Percentiles rank a stretch among this genome's conserved stretches.
Conservation (phyloP, 2,113 vertebrate species). For the Caretta caretta region DNA sequence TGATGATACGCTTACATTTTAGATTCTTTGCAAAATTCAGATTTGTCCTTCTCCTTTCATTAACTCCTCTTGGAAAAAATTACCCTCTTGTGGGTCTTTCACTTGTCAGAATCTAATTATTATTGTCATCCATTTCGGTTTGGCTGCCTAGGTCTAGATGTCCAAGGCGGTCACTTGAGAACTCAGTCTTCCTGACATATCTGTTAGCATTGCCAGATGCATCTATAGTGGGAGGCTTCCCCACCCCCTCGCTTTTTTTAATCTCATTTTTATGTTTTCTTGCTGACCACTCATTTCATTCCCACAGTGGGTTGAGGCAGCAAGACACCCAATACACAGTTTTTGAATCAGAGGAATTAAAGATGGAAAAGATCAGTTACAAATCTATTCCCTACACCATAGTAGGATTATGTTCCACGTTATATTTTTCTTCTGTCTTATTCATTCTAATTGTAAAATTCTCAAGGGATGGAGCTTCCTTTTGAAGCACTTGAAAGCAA, state of each 20-base stretch:
- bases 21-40: slow-evolving; percentile 51
- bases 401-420: slow-evolving; percentile 21
- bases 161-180: slow-evolving; percentile 67
- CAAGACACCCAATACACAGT: slow-evolving; percentile 22
- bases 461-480: not conserved
- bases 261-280: slow-evolving; percentile 70
- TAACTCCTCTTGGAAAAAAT: slow-evolving; percentile 57
- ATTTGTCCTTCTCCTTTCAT: slow-evolving; percentile 69
- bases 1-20: slow-evolving; percentile 38
- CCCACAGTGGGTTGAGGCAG: slow-evolving; percentile 39
- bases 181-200: slow-evolving; percentile 74
- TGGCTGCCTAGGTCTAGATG: slow-evolving; percentile 39
- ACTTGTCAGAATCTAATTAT: slow-evolving; percentile 81
- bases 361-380: slow-evolving; percentile 44
- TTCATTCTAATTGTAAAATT: slow-evolving; percentile 10
- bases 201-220: slow-evolving; percentile 66
- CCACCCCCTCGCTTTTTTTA: slow-evolving; percentile 59
- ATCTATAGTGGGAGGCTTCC: slow-evolving; percentile 39
- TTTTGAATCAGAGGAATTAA: slow-evolving; percentile 60
- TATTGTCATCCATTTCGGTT: slow-evolving; percentile 75
- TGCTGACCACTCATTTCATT: slow-evolving; percentile 37
- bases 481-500: slow-evolving; percentile 14
- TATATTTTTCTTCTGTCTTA: slow-evolving; percentile 18
- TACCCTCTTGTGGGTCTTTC: slow-evolving; percentile 63
- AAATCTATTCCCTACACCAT: not conserved